A percentile compares a stretch with the other conserved stretches of the same genome.
Evolutionary conservation across 2,888 invertebrate genomes (phyloP).

Genomic region (Xestia ashworthii): DNA sequence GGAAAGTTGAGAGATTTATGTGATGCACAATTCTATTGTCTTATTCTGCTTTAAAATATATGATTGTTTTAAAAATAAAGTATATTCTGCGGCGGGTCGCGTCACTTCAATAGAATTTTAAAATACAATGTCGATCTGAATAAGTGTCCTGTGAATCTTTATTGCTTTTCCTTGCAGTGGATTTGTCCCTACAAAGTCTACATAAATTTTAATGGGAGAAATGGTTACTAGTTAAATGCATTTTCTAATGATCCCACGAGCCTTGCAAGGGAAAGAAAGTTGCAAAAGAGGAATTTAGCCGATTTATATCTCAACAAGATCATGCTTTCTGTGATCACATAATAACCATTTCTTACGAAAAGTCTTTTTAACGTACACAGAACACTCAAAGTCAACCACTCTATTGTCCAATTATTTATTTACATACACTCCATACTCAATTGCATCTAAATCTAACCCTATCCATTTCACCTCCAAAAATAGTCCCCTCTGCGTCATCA

Average conservation of each 20-base stretch:
- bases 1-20: conserved; percentile 78
- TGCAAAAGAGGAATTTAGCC: neutral
- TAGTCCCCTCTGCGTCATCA: conserved; percentile 48
- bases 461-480: conserved; percentile 35
- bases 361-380: neutral
- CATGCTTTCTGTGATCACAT: neutral
- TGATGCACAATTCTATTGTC: conserved; percentile 68
- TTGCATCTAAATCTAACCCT: conserved; percentile 32
- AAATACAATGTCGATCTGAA: conserved; percentile 50
- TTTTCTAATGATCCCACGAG: conserved; percentile 9
- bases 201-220: neutral
- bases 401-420: conserved; percentile 10
- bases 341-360: neutral
- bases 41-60: conserved; percentile 61
- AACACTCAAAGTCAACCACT: neutral
- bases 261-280: neutral
- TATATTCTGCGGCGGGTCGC: conserved; percentile 45
- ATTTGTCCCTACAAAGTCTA: neutral
- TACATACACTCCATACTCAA: neutral
- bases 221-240: neutral
- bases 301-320: neutral
- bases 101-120: conserved; percentile 57
- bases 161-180: conserved; percentile 9
- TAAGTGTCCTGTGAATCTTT: conserved; percentile 33
- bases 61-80: conserved; percentile 59